Evolutionary conservation across 2,113 vertebrate species (phyloP), one percentile per base, ranked within the genome.

Genomic region (Empidonax traillii): DNA sequence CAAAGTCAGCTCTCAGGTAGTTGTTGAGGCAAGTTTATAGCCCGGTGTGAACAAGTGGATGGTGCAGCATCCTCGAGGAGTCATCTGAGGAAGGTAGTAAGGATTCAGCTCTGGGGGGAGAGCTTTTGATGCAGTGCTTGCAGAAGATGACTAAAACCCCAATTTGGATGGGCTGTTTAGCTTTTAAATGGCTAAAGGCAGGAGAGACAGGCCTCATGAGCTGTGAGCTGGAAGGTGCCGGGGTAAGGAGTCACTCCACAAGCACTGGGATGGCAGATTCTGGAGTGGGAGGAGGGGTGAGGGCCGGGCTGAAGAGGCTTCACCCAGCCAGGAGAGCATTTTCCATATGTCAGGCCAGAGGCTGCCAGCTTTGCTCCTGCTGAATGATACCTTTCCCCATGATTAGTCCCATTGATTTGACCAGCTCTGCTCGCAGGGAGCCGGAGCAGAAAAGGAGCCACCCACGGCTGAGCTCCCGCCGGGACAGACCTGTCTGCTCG

Each of bases 321-420:
- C 75, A 51, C 69, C 74, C 52, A 90, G 72, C 67, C 66, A 87
- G 67, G 83, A 85, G 52, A 95, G 55, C 93, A 89, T 79, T 93
- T 96, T 96, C 94, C 93, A 94, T 95, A 96, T 96, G 93, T 96
- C 92, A 77, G 94, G 59, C 43, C 52, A 80, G 82, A 75, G 46
- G 44, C 85, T 96, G 94, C 92, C 94, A 97, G 83, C 88, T 95
- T 93, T 89, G 49, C 90, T 93, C 85, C 81, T 55, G 79, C 75
- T 92, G 90, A 93, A 94, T 78, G 80, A 63, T 90, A 88, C 68
- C 90, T 84, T 96, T 96, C 87, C 73, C 72, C 90, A 86, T 84
- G 88, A 96, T 93, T 95, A 96, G 79, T 49, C 92, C 90, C 85
- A 92, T 84, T 94, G 93, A 95, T 93, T 96, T 82, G 46, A 79